Evolutionary conservation across 1,140 invertebrate species (phyloP), one percentile per base, ranked within the genome.

Genomic region (Drosophila sturtevanti): DNA sequence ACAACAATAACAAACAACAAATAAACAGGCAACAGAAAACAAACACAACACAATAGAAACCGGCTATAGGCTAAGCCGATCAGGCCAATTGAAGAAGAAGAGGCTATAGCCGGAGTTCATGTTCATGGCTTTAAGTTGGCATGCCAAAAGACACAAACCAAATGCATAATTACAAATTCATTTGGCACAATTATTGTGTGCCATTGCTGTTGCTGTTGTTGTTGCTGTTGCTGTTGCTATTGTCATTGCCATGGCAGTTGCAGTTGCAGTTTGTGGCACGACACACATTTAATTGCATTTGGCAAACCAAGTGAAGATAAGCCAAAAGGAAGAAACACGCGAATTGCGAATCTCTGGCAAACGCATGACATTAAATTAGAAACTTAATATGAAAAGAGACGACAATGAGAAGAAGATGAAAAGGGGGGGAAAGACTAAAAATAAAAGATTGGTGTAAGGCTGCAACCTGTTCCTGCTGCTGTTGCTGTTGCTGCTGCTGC

Each of bases 81-180:
- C 66, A 55, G 24, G 59, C 70, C 64, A 59, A 63, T 72, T 73
- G 72, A 66, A 77, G 41, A 14, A 4, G 37, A 38, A 4, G 16
- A 48, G 41, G 41, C 41, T 60, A 14, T 34, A 59, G 73, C 62
- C 69, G 61, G 70, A 48, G 41, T 72, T 74, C 63, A 67, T 56
- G 80, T 85, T 86, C 74, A 77, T 73, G 70, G 61, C 72, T 61
- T 68, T 65, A 71, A 60, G 52, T 21, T 38, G 59, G 72, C 72
- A 68, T 76, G 72, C 48, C 72, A 52, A 41, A 51, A 55, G 63
- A 60, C 37, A 37, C 80, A 76, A 64, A 60, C 71, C 77, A 80
- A 71, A 76, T 81, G 72, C 72, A 89, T 87, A 87, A 89, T 89
- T 89, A 89, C 84, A 89, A 89, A 89, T 89, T 89, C 84, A 89